Conservation (phyloP, 2,113 vertebrate species). For the Entomyzon cyanotis region DNA sequence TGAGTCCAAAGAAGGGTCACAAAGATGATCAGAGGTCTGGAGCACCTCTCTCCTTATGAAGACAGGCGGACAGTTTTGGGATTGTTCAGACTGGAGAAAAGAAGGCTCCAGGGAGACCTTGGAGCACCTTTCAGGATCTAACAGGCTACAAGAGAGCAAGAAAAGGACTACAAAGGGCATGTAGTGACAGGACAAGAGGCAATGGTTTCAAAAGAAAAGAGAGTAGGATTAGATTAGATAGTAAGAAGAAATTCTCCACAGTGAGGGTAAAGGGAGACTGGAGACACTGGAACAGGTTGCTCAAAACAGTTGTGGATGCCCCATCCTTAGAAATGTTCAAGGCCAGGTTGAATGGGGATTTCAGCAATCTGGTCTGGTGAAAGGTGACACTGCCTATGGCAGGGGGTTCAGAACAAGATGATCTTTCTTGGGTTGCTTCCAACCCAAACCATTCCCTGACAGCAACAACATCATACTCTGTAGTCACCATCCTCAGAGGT, state of each 20-base stretch:
- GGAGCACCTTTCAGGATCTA: neutral
- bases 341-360: neutral
- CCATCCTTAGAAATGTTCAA: neutral
- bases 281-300: neutral
- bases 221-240: neutral
- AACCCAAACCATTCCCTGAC: neutral
- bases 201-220: neutral
- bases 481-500: fast-evolving
- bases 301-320: neutral
- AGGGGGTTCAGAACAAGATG: neutral
- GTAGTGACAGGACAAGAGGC: neutral
- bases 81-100: neutral
- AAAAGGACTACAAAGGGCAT: neutral
- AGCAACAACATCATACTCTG: neutral
- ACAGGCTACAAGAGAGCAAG: neutral
- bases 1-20: neutral
- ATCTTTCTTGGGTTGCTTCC: neutral
- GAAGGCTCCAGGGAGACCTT: neutral
- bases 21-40: neutral
- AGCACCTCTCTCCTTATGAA: neutral
- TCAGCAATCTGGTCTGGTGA: neutral
- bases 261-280: neutral
- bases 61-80: neutral
- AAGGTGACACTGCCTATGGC: fast-evolving
- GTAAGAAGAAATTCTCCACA: neutral